A percentile compares a stretch with the other conserved stretches of the same genome.
Conservation (phyloP, 2,888 invertebrate genomes). For the Lobophora halterata region DNA sequence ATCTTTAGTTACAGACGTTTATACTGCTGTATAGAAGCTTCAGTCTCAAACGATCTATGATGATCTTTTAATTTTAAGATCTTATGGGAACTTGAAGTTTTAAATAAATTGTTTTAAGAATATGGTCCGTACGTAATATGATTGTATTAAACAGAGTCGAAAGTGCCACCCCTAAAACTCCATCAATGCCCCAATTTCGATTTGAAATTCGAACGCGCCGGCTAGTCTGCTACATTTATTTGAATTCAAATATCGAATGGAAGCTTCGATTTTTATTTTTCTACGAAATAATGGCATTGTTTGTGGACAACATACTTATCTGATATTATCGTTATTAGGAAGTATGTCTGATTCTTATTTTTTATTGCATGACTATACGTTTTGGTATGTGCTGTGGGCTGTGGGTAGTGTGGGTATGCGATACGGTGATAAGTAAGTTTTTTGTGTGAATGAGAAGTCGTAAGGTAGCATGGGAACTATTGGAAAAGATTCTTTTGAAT, state of each 20-base stretch:
- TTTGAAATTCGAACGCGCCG: slow-evolving; percentile 60
- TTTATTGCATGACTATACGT: slow-evolving; percentile 61
- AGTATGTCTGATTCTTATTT: slow-evolving; percentile 50
- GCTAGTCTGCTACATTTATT: slow-evolving; percentile 60
- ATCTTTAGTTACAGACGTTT: too few relatives aligned
- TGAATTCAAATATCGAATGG: slow-evolving; percentile 58
- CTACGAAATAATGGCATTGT: slow-evolving; percentile 72
- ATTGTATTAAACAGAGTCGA: not conserved
- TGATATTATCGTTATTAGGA: slow-evolving; percentile 60
- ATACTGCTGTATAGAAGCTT: too few relatives aligned
- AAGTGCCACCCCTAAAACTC: slow-evolving; percentile 44
- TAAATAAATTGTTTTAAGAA: too few relatives aligned
- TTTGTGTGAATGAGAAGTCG: too few relatives aligned
- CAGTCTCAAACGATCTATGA: too few relatives aligned
- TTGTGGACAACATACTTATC: slow-evolving; percentile 73
- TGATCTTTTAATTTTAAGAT: too few relatives aligned
- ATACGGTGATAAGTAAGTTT: slow-evolving; percentile 15
- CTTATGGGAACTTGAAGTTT: too few relatives aligned
- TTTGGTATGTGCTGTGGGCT: slow-evolving; percentile 38
- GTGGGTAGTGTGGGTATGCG: too few relatives aligned
- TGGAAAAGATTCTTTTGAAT: too few relatives aligned
- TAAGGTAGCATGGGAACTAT: too few relatives aligned
- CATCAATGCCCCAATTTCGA: slow-evolving; percentile 52
- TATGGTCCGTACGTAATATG: too few relatives aligned
- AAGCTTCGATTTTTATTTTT: slow-evolving; percentile 54